Evolutionary conservation across 2,888 invertebrate genomes (phyloP).

Genomic region (Omphaloscelis lunosa): DNA sequence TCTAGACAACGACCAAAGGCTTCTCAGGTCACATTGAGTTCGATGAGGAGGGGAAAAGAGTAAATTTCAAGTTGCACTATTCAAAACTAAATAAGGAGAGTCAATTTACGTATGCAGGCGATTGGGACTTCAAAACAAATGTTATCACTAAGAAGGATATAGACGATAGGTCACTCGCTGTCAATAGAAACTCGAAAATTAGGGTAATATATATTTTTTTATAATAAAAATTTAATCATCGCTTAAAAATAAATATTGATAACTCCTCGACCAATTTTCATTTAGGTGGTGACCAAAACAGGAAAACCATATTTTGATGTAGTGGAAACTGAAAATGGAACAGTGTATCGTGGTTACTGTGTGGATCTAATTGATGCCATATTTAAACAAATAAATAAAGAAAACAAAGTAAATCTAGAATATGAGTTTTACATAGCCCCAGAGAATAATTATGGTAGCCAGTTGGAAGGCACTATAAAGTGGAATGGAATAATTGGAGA

Average conservation of each 20-base stretch:
- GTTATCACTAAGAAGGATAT: slow-evolving; percentile 75
- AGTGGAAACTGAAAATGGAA: slow-evolving; percentile 72
- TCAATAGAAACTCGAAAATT: slow-evolving; percentile 89
- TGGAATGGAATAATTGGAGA: slow-evolving; percentile 95
- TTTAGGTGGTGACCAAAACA: slow-evolving; percentile 90
- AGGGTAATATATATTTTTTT: slow-evolving; percentile 86
- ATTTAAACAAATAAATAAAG: slow-evolving; percentile 79
- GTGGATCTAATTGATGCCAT: slow-evolving; percentile 96
- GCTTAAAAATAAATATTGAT: background rate
- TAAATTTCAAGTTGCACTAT: slow-evolving; percentile 91
- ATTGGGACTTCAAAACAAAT: slow-evolving; percentile 88
- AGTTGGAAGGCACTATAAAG: slow-evolving; percentile 92
- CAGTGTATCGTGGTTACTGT: slow-evolving; percentile 94
- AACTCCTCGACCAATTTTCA: slow-evolving; percentile 72
- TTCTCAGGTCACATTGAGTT: slow-evolving; percentile 93
- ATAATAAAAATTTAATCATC: background rate
- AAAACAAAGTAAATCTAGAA: slow-evolving; percentile 82
- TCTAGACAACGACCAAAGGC: slow-evolving; percentile 89
- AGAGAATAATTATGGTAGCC: slow-evolving; percentile 92
- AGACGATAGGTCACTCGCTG: slow-evolving; percentile 76
- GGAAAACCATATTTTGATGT: slow-evolving; percentile 79
- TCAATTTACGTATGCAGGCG: slow-evolving; percentile 89
- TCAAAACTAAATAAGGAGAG: slow-evolving; percentile 88
- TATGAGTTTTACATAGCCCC: slow-evolving; percentile 93
- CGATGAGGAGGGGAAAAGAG: slow-evolving; percentile 92